Conservation (phyloP, 2,113 vertebrate genomes). For the Stigmatopora nigra region DNA sequence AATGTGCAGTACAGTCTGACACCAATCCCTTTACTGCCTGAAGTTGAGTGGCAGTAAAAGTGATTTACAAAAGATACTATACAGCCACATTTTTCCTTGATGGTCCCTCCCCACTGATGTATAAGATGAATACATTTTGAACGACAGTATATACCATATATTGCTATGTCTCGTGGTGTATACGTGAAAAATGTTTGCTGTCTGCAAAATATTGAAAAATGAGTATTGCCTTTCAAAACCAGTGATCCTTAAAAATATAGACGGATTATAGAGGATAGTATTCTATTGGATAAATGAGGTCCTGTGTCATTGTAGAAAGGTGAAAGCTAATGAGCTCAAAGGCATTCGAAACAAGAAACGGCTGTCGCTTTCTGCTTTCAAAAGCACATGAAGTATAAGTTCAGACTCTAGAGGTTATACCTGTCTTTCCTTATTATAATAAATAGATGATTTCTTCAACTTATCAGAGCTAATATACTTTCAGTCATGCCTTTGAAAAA, state of each 20-base stretch:
- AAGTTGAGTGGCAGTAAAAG: conserved; percentile 6
- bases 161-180: background rate
- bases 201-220: background rate
- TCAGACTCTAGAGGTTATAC: conserved; percentile 19
- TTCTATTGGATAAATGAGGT: conserved; percentile 41
- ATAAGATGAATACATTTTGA: conserved; percentile 12
- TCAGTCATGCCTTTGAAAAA: background rate
- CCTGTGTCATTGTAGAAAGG: conserved; percentile 21
- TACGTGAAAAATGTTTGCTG: conserved; percentile 10
- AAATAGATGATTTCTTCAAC: conserved; percentile 14
- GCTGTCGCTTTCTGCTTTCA: conserved; percentile 26
- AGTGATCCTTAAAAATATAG: conserved; percentile 27
- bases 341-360: conserved; percentile 39
- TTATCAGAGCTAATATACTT: conserved; percentile 2
- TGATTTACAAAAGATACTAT: conserved; percentile 14
- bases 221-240: conserved; percentile 13
- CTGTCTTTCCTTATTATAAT: conserved; percentile 10
- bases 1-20: conserved; percentile 1
- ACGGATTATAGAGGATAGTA: conserved; percentile 8
- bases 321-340: conserved; percentile 54
- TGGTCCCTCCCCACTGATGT: background rate
- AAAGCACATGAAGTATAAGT: conserved; percentile 8
- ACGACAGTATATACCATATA: conserved; percentile 1
- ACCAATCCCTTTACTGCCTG: conserved; percentile 14
- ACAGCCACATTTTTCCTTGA: background rate